Evolutionary conservation across 2,113 vertebrate genomes (phyloP), one percentile per base, ranked within the genome.

Genomic region (Aspidoscelis tigris): DNA sequence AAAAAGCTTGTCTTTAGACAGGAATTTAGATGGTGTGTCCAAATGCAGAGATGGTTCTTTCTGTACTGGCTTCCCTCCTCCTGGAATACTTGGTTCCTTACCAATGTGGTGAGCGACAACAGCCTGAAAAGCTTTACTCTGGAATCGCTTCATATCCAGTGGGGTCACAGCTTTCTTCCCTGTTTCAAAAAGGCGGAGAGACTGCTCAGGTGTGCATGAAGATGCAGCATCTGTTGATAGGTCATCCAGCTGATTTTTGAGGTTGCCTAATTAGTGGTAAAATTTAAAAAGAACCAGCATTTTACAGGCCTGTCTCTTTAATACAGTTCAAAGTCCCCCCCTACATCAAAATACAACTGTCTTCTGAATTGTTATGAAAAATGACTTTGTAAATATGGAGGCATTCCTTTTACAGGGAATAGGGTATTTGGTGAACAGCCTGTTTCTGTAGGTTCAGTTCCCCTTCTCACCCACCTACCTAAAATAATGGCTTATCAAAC

Each of bases 11-110:
- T 98, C 97, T 95, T 97, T 97, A 84, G 96, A 98, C 85, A 99
- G 96, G 89, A 99, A 99, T 58, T 98, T 98, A 16, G 99, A 99
- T 0, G 98, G 99, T 0, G 99, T 99, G 84, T 99, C 98, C 87
- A 99, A 96, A 84, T 97, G 96, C 78, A 98, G 92, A 0, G 95
- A 93, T 0, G 97, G 93, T 39, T 98, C 98, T 87, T 96, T 98
- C 85, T 96, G 95, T 64, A 91, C 91, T 0, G 76, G 91, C 41
- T 90, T 89, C 47, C 83, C 77, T 26, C 89, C 87, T 5, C 83
- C 41, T 22, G 87, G 86, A 72, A 93, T 89, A 10, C 75, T 92
- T 44, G 92, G 78, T 61, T 77, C 33, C 90, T 92, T 93, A 89
- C 86, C 85, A 64, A 85, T 86, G 84, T 96, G 96, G 88, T 95